Evolutionary conservation across 2,888 invertebrate species (phyloP), one percentile per base, ranked within the genome.

Genomic region (Strigamia transsilvanica): DNA sequence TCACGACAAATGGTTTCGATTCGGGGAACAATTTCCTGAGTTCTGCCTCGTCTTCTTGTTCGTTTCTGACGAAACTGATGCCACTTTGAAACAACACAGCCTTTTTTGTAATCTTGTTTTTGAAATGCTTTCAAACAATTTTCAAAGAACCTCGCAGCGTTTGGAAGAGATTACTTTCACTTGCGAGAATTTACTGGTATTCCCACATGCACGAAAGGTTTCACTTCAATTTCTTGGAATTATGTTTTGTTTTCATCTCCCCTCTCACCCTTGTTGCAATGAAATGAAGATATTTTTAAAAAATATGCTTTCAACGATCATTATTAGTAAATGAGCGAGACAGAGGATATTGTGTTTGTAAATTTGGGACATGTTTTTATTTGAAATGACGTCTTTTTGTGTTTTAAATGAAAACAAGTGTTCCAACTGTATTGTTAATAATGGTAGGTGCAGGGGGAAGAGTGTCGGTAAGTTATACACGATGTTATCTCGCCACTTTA

Each of bases 401-500:
- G 46, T 46, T 41, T 41, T 6, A 41, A 41, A 41, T 41, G 6
- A 41, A 41, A 41, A 41, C 41, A 41, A 12, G 41, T 12, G 7
- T 41, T 41, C 6, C 41, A 41, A 41, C 41, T 12, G 41, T 41
- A 18, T 56, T 61, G 23, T 61, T 61, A 61, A 61, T 61, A 61
- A 61, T 23, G 61, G 2, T 18, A 18, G 61, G 6, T 21, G n/a
- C 10, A 15, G 18, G 56, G 56, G n/a, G 23, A 61, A 61, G 5
- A 61, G 3, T 18, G 61, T 61, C 61, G 61, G 34, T 61, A 61
- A 61, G 61, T 61, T 61, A 61, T 61, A 6, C 10, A 21, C 23
- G 61, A 61, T 61, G 21, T 10, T 61, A 61, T 61, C 61, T 2
- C 21, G 23, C 61, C 21, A 61, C 61, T 61, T 61, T 61, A 61